Percentiles rank a stretch among this genome's conserved stretches.
phyloP scores from a whole-genome alignment of 2,797 vertebrate species.

The Myotis vivesi region DNA sequence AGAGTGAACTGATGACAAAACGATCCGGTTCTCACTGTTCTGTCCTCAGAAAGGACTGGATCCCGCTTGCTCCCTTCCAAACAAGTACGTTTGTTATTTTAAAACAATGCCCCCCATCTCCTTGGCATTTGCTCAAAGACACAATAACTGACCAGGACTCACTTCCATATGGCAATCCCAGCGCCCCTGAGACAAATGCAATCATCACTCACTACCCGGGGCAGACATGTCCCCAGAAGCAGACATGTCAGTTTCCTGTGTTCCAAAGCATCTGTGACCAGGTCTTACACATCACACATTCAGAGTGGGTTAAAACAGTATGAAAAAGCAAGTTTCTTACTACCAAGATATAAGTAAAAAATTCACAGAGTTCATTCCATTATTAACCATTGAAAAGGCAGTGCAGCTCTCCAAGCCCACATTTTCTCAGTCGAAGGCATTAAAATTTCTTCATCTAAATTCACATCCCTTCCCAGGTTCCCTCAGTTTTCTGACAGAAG shows the following conservation, averaged over 20 bases:
- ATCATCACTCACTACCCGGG: not conserved
- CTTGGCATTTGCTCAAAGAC: conserved; percentile 22
- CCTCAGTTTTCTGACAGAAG: conserved; percentile 65
- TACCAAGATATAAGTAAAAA: not conserved
- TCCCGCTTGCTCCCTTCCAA: not conserved
- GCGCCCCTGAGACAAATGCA: not conserved
- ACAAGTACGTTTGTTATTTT: not conserved
- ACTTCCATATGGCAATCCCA: not conserved
- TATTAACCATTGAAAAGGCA: not conserved
- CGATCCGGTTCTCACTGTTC: not conserved
- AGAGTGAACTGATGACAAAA: not conserved
- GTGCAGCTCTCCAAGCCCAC: not conserved
- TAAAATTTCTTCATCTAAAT: conserved; percentile 18
- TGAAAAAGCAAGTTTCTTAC: not conserved
- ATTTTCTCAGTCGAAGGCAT: not conserved
- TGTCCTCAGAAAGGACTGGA: not conserved
- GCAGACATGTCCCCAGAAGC: not conserved
- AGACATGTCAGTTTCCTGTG: not conserved
- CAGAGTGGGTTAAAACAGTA: not conserved
- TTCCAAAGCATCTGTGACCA: not conserved
- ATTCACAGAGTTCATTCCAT: not conserved
- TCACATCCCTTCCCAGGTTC: conserved; percentile 35
- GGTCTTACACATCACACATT: not conserved
- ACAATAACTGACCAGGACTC: not conserved
- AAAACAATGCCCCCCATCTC: not conserved